A percentile compares a stretch with the other conserved stretches of the same genome.
phyloP scores from a whole-genome alignment of 2,797 vertebrate genomes.

The Falco concolor region DNA sequence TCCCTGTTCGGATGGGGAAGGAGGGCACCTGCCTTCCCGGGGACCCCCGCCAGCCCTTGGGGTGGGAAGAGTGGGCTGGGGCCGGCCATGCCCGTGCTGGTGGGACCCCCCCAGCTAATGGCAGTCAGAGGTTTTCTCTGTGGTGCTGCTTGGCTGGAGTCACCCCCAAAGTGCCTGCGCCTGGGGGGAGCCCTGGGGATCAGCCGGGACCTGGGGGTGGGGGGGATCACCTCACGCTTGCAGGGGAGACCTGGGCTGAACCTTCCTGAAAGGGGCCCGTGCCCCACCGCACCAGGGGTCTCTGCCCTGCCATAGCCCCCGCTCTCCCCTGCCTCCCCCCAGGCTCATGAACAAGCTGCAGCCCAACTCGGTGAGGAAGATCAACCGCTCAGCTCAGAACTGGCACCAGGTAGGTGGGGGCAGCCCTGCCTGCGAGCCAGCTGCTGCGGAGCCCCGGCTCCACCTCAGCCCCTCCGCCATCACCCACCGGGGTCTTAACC shows the following conservation, averaged over 20 bases:
- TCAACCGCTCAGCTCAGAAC: slow-evolving; percentile 85
- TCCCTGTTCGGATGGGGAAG: neutral
- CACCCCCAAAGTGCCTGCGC: neutral
- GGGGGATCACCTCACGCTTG: fast-evolving
- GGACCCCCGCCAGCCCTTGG: neutral
- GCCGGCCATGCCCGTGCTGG: fast-evolving
- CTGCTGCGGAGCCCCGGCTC: fast-evolving
- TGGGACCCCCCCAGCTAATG: neutral
- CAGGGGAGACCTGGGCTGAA: neutral
- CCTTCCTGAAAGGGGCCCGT: fast-evolving
- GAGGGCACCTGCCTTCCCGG: neutral
- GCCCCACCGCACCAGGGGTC: neutral
- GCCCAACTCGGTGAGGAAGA: slow-evolving; percentile 84
- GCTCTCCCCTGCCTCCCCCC: neutral
- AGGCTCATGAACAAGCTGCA: slow-evolving; percentile 90
- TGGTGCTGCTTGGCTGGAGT: neutral
- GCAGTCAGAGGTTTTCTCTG: neutral
- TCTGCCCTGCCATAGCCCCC: neutral
- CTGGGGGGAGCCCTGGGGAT: neutral
- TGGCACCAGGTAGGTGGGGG: slow-evolving; percentile 87
- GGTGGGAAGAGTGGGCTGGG: neutral
- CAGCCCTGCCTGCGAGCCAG: neutral
- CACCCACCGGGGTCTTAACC: fast-evolving
- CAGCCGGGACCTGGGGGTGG: neutral
- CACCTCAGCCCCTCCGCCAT: fast-evolving